phyloP scores from a whole-genome alignment of 2,888 invertebrate genomes.

The Pollenia griseotomentosa region DNA sequence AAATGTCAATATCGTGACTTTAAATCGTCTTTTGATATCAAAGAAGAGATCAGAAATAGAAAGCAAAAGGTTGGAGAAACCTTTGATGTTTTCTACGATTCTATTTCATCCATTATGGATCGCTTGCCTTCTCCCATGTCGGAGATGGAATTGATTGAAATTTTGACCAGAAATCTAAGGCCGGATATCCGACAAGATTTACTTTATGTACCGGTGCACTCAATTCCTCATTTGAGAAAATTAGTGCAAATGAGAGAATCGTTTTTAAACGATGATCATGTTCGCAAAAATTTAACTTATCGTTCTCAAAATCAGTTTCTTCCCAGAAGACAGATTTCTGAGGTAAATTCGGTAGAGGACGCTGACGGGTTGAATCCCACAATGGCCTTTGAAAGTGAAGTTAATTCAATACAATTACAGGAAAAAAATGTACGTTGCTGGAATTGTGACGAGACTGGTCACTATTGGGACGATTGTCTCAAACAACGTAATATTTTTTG shows the following conservation, averaged over 20 bases:
- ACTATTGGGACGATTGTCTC: slow-evolving; percentile 19
- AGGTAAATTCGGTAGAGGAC: neutral
- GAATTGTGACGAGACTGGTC: slow-evolving; percentile 28
- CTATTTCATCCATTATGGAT: slow-evolving; percentile 9
- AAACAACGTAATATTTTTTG: neutral
- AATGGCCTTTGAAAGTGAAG: too few relatives aligned
- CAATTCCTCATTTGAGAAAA: slow-evolving; percentile 57
- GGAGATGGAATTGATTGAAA: slow-evolving; percentile 37
- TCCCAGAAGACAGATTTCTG: neutral
- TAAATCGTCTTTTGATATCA: slow-evolving; percentile 17
- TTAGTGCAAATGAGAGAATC: slow-evolving; percentile 55
- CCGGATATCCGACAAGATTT: slow-evolving; percentile 54
- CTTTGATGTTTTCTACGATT: too few relatives aligned
- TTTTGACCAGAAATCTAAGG: slow-evolving; percentile 24
- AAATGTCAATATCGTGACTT: slow-evolving; percentile 29
- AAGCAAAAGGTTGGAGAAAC: slow-evolving; percentile 35
- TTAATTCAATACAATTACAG: neutral
- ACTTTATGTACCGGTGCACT: slow-evolving; percentile 32
- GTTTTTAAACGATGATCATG: slow-evolving; percentile 40
- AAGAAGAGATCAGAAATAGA: slow-evolving; percentile 58
- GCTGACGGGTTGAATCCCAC: neutral
- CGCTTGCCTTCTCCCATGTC: slow-evolving; percentile 7
- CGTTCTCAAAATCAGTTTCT: neutral
- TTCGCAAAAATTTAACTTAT: slow-evolving; percentile 22
- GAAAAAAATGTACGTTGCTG: neutral